These are phyloP conservation scores for Lasioglossum malachurum DNA, from an alignment of 2,888 invertebrate genomes.

Conservation along the genomic window DNA sequence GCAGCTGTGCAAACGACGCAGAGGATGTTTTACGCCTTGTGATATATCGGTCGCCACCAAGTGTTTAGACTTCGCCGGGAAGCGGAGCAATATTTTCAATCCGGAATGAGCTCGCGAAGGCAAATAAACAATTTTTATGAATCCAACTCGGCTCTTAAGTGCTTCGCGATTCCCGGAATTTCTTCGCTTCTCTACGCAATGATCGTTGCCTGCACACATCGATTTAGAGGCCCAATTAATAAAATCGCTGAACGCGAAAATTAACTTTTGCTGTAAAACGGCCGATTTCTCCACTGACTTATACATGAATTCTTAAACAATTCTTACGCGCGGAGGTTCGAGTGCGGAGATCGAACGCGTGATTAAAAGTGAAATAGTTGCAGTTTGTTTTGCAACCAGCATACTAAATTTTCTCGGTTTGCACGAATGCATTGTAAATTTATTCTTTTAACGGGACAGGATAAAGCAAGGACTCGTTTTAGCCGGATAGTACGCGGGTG, in stretches of 20 bases:
- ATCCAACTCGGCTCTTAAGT: background rate
- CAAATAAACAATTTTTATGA: slow-evolving; percentile 29
- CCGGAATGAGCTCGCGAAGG: background rate
- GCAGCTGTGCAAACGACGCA: slow-evolving; percentile 33
- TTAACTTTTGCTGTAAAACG: background rate
- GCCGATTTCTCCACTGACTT: background rate
- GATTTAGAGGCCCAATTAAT: background rate
- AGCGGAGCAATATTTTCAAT: slow-evolving; percentile 33
- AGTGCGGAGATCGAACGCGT: background rate
- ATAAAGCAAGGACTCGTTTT: background rate
- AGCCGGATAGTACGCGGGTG: background rate
- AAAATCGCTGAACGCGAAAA: background rate
- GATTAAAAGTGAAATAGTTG: background rate
- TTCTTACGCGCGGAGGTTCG: no score
- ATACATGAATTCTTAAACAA: background rate
- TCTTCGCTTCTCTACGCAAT: background rate
- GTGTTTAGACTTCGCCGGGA: slow-evolving; percentile 14
- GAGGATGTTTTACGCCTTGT: slow-evolving; percentile 13
- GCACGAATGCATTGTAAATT: background rate
- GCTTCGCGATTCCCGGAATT: background rate
- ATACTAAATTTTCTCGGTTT: background rate
- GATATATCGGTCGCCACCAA: slow-evolving; percentile 1
- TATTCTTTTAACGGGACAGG: background rate
- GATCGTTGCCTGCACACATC: background rate
- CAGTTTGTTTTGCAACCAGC: background rate